Evolutionary conservation across 2,113 vertebrate genomes (phyloP).

Genomic region (Sitta europaea): DNA sequence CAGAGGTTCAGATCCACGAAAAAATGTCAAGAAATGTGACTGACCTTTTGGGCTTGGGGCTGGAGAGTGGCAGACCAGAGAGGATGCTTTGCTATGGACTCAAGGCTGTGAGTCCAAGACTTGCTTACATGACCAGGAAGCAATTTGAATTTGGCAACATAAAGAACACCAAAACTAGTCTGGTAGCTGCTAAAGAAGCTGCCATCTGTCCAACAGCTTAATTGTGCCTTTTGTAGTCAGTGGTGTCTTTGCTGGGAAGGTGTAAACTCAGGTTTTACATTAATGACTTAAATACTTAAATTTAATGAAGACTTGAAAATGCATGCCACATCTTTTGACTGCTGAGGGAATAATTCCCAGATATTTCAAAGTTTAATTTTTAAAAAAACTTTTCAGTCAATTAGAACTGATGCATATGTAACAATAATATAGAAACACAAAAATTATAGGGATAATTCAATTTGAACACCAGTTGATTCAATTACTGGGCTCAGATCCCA

Average conservation of each 20-base stretch:
- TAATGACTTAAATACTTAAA: not conserved
- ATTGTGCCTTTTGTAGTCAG: not conserved
- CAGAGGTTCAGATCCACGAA: not conserved
- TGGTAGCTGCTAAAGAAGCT: not conserved
- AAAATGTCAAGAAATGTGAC: not conserved
- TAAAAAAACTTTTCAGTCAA: not conserved
- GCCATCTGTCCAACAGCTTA: not conserved
- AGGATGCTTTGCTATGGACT: not conserved
- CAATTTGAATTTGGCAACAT: not conserved
- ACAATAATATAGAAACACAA: not conserved
- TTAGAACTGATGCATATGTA: not conserved
- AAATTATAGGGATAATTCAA: not conserved
- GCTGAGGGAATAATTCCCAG: not conserved
- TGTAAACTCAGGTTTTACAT: not conserved
- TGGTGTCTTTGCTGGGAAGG: not conserved
- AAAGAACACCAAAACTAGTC: not conserved
- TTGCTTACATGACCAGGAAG: not conserved
- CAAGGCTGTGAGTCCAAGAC: not conserved
- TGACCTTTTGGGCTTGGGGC: not conserved
- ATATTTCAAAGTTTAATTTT: not conserved
- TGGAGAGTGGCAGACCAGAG: not conserved
- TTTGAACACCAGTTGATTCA: not conserved
- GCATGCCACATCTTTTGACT: not conserved
- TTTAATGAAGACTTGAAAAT: not conserved
- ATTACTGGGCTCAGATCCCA: not conserved